Conservation (phyloP, 2,888 invertebrate species). For the Idaea dimidiata region DNA sequence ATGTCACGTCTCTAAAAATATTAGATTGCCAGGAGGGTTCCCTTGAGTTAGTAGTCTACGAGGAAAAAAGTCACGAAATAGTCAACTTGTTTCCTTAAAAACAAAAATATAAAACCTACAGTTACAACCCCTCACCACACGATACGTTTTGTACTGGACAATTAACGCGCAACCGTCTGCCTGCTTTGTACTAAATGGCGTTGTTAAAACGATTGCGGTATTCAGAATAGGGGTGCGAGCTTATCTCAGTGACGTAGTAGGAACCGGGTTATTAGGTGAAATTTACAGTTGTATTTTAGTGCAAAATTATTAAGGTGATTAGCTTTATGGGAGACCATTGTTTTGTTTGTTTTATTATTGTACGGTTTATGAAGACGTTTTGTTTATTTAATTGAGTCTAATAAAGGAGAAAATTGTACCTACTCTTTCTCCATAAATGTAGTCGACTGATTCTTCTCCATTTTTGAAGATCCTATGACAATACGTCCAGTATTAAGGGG, state of each 20-base stretch:
- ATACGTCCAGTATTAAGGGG: too few relatives aligned
- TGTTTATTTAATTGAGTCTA: neutral
- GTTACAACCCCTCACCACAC: slow-evolving; percentile 26
- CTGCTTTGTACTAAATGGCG: slow-evolving; percentile 39
- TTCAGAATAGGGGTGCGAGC: slow-evolving; percentile 27
- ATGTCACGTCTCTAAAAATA: neutral
- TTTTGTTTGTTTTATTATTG: neutral
- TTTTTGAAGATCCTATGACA: too few relatives aligned
- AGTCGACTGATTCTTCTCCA: too few relatives aligned
- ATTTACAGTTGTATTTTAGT: slow-evolving; percentile 2
- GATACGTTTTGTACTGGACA: slow-evolving; percentile 34
- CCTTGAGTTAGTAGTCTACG: neutral
- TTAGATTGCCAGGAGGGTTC: neutral
- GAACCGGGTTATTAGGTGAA: slow-evolving; percentile 3
- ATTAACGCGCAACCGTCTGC: slow-evolving; percentile 36
- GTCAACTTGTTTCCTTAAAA: neutral
- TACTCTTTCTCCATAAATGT: too few relatives aligned
- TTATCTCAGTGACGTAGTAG: slow-evolving; percentile 20
- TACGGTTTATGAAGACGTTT: neutral
- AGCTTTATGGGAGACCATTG: neutral
- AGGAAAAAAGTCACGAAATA: neutral
- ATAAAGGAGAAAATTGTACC: neutral
- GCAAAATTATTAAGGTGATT: neutral
- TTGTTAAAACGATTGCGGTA: slow-evolving; percentile 39
- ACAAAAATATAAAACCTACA: neutral